Conservation (phyloP, 2,113 vertebrate species). For the Xiphias gladius region DNA sequence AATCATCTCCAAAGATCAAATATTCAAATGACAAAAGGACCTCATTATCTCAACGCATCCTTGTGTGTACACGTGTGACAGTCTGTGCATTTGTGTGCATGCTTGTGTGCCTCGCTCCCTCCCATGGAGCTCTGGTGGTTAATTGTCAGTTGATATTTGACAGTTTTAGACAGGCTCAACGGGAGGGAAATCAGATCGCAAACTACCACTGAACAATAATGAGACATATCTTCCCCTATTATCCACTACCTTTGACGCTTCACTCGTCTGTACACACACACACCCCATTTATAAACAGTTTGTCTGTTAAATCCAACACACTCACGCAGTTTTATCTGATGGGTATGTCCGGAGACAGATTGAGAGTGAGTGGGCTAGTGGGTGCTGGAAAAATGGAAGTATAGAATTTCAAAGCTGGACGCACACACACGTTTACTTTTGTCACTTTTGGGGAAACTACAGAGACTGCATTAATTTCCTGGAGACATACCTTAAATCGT, state of each 20-base stretch:
- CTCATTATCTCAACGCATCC: slow-evolving; percentile 77
- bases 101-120: slow-evolving; percentile 31
- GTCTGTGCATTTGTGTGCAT: slow-evolving; percentile 5
- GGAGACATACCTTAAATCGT: too few species aligned
- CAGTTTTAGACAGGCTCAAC: slow-evolving; percentile 70
- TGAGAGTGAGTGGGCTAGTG: slow-evolving; percentile 45
- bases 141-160: slow-evolving; percentile 82
- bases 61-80: slow-evolving; percentile 33
- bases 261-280: slow-evolving; percentile 34
- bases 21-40: slow-evolving; percentile 84
- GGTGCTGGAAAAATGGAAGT: slow-evolving; percentile 35
- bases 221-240: slow-evolving; percentile 73
- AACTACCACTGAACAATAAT: slow-evolving; percentile 72
- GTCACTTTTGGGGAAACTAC: too few species aligned
- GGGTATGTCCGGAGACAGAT: slow-evolving; percentile 36
- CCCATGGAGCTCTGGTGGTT: slow-evolving; percentile 60
- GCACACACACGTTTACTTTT: not conserved
- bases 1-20: slow-evolving; percentile 84
- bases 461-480: too few species aligned
- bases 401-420: slow-evolving; percentile 51
- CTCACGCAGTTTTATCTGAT: slow-evolving; percentile 44
- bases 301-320: slow-evolving; percentile 37
- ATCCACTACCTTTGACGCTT: slow-evolving; percentile 64
- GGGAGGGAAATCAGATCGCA: slow-evolving; percentile 70
- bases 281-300: slow-evolving; percentile 28